Evolutionary conservation across 2,113 vertebrate species (phyloP).

Genomic region (Cyphomyrus discorhynchus): DNA sequence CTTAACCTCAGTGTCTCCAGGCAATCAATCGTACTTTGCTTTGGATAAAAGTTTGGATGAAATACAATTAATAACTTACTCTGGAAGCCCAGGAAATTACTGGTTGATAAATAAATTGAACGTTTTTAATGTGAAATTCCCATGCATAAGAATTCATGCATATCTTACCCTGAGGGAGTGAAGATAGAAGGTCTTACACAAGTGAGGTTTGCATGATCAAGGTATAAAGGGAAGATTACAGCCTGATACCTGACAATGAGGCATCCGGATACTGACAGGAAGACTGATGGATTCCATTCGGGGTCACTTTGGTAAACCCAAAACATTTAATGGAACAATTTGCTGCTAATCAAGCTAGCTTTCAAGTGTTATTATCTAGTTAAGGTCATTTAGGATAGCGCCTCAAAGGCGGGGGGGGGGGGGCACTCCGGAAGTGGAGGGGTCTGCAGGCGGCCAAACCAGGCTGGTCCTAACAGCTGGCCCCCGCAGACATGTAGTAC

Average conservation of each 20-base stretch:
- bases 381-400: constrained; percentile 40
- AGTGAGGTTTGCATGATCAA: constrained; percentile 40
- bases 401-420: constrained; percentile 38
- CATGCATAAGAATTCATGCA: background rate
- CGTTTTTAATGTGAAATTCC: background rate
- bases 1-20: background rate
- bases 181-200: constrained; percentile 35
- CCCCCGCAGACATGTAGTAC: constrained; percentile 29
- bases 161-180: constrained; percentile 9
- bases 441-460: constrained; percentile 11
- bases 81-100: background rate
- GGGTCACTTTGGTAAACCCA: constrained; percentile 30
- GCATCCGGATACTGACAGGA: constrained; percentile 43
- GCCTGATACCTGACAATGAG: constrained; percentile 32
- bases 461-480: constrained; percentile 22
- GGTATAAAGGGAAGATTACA: constrained; percentile 33
- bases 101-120: background rate
- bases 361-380: constrained; percentile 45
- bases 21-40: background rate
- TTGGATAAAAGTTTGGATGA: background rate
- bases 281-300: constrained; percentile 32
- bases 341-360: constrained; percentile 37
- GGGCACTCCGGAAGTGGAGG: constrained; percentile 27
- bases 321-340: constrained; percentile 40
- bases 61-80: background rate